These are phyloP conservation scores for Chrysolina oricalcia DNA, from an alignment of 2,888 invertebrate species.

Conservation along the genomic window DNA sequence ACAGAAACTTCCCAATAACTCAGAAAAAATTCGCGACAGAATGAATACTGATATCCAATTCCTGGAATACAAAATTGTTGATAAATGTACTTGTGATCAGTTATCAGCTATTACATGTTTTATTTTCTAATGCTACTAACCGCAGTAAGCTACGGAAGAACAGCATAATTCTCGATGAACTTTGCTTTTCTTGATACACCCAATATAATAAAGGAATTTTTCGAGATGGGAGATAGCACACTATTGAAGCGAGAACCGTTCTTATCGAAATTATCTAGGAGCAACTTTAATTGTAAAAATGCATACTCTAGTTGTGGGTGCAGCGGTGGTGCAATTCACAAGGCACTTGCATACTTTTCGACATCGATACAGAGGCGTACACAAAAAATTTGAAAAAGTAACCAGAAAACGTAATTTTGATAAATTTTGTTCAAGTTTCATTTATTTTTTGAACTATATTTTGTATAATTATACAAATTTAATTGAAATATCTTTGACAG, in stretches of 20 bases:
- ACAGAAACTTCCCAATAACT: no score
- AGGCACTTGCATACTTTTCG: conserved; percentile 44
- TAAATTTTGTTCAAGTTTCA: no score
- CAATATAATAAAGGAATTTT: conserved; percentile 27
- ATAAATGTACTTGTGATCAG: no score
- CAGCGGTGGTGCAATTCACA: conserved; percentile 58
- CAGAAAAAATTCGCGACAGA: no score
- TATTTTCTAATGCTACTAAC: background rate
- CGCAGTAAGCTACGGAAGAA: background rate
- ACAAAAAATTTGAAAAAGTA: background rate
- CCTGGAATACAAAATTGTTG: no score
- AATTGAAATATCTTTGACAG: no score
- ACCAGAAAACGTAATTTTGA: no score
- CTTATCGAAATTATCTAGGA: conserved; percentile 36
- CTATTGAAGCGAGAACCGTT: conserved; percentile 35
- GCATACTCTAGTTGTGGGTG: conserved; percentile 58
- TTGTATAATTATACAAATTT: no score
- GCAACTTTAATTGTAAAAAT: conserved; percentile 32
- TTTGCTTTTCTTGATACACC: conserved; percentile 27
- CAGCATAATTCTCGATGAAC: conserved; percentile 12
- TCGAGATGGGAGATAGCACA: conserved; percentile 30
- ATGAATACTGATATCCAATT: no score
- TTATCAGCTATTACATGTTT: background rate
- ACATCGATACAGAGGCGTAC: conserved; percentile 36
- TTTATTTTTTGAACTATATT: no score